Evolutionary conservation across 35 echinoderm and acorn worm genomes (phyloP).

Genomic region (Nesometra sesokonis): DNA sequence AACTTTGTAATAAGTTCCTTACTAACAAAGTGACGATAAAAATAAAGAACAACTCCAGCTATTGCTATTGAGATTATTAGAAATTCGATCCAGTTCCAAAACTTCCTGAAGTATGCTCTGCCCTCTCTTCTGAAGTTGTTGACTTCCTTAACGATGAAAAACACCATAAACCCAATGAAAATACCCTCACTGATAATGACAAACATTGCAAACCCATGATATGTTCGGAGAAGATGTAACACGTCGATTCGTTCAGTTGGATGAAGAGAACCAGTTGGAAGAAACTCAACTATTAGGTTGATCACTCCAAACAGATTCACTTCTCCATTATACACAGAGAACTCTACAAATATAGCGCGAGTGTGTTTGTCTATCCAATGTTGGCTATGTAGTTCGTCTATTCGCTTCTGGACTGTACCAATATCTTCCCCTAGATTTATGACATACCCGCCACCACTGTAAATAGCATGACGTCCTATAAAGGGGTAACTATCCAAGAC

Average conservation of each 20-base stretch:
- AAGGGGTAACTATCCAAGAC: slow-evolving; percentile 66
- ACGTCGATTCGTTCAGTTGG: slow-evolving; percentile 52
- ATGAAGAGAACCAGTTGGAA: slow-evolving; percentile 58
- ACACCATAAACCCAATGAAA: slow-evolving; percentile 68
- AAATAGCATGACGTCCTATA: slow-evolving; percentile 61
- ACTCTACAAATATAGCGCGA: slow-evolving; percentile 65
- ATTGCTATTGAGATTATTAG: slow-evolving; percentile 57
- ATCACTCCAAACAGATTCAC: slow-evolving; percentile 72
- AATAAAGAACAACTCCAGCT: slow-evolving; percentile 48
- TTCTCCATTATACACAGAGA: slow-evolving; percentile 69
- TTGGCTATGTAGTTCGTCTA: slow-evolving; percentile 40
- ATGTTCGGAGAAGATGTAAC: slow-evolving; percentile 43
- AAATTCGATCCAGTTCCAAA: slow-evolving; percentile 82
- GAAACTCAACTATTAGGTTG: slow-evolving; percentile 58
- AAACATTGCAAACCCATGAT: slow-evolving; percentile 42
- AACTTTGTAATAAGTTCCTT: slow-evolving; percentile 30
- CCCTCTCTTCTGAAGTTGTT: slow-evolving; percentile 38
- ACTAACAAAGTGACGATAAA: slow-evolving; percentile 63
- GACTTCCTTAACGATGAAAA: slow-evolving; percentile 50
- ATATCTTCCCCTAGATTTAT: slow-evolving; percentile 11
- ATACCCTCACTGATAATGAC: slow-evolving; percentile 51
- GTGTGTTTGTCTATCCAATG: slow-evolving; percentile 78
- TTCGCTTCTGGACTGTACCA: background rate
- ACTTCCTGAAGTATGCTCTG: slow-evolving; percentile 38
- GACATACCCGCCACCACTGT: slow-evolving; percentile 76